Evolutionary conservation across 2,888 invertebrate species (phyloP).

Genomic region (Mystacides longicornis): DNA sequence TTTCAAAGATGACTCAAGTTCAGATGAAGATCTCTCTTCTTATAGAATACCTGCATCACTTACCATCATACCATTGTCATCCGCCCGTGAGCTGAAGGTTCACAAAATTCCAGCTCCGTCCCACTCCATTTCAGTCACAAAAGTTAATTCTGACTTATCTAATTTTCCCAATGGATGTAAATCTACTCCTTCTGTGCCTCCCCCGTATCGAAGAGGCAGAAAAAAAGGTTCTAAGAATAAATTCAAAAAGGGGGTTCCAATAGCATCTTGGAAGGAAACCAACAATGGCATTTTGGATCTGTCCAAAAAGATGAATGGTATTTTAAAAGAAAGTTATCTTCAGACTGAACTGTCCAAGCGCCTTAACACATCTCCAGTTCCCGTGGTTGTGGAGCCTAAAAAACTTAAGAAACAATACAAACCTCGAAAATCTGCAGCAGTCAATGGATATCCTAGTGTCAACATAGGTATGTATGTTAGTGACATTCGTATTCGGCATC

Average conservation of each 20-base stretch:
- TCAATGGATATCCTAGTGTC: no score
- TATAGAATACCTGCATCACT: conserved; percentile 6
- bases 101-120: conserved; percentile 17
- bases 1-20: not conserved
- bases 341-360: not conserved
- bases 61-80: conserved; percentile 8
- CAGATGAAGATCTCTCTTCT: conserved; percentile 5
- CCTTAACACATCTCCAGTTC: not conserved
- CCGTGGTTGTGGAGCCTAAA: not conserved
- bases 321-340: not conserved
- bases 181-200: not conserved
- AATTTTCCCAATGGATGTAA: not conserved
- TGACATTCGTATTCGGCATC: no score
- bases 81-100: conserved; percentile 8
- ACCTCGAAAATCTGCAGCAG: no score
- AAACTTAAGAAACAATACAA: no score
- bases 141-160: conserved; percentile 5
- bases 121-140: conserved; percentile 11
- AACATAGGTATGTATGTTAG: no score
- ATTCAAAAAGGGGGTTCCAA: conserved; percentile 19
- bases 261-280: conserved; percentile 12
- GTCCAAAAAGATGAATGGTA: not conserved
- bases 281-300: conserved; percentile 4
- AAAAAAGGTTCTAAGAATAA: conserved; percentile 22
- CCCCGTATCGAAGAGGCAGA: conserved; percentile 15